Evolutionary conservation across 2,888 invertebrate genomes (phyloP).

Genomic region (Caenorhabditis virilis): DNA sequence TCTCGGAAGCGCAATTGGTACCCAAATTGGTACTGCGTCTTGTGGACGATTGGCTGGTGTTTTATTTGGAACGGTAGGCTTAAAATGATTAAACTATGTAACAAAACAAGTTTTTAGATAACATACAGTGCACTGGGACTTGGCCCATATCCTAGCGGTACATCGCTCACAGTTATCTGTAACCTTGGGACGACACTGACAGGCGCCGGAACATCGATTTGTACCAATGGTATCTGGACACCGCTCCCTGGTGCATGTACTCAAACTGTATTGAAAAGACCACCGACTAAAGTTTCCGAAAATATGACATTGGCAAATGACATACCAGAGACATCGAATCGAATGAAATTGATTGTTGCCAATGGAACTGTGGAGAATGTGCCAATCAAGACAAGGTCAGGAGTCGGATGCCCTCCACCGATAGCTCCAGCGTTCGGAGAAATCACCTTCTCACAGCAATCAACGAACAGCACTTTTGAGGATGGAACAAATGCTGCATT

Average conservation of each 20-base stretch:
- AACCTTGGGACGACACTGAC: constrained; percentile 41
- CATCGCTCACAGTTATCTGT: constrained; percentile 51
- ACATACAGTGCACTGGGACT: constrained; percentile 19
- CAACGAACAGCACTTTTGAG: constrained; percentile 19
- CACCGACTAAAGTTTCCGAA: constrained; percentile 8
- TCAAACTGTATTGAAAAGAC: constrained; percentile 10
- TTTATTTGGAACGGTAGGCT: constrained; percentile 24
- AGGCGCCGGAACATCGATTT: constrained; percentile 39
- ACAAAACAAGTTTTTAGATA: too few relatives aligned
- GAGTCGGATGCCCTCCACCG: constrained; percentile 35
- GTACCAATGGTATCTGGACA: constrained; percentile 48
- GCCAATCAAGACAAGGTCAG: background rate
- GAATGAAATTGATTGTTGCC: background rate
- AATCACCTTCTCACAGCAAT: constrained; percentile 30
- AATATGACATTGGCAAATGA: background rate
- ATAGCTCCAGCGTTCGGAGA: constrained; percentile 47
- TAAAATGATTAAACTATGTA: too few relatives aligned
- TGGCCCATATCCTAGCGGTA: constrained; percentile 45
- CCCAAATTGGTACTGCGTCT: background rate
- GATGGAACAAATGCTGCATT: constrained; percentile 53
- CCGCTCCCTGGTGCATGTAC: constrained; percentile 34
- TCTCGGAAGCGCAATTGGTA: constrained; percentile 16
- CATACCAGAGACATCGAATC: background rate
- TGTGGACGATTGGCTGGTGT: constrained; percentile 19
- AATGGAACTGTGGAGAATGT: constrained; percentile 5